Evolutionary conservation across 92 coral and sea anemone genomes (phyloP), one percentile per base, ranked within the genome.

Genomic region (Chrysogorgia sp.): DNA sequence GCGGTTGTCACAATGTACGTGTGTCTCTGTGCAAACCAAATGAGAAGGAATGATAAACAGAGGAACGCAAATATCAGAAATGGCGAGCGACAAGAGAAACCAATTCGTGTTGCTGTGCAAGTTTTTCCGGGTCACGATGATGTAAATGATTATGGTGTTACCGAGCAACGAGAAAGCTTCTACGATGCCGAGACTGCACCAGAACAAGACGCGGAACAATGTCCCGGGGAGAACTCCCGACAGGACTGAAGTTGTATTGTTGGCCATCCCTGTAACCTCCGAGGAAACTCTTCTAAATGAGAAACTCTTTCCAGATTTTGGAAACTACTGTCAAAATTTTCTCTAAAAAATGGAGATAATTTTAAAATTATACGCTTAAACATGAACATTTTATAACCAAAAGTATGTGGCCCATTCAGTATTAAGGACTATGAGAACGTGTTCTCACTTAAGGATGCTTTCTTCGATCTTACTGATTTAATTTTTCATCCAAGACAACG

Each of bases 71-170:
- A 86, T 67, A 64, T 91, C 97, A 7, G 92, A 84, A 4, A 91
- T 84, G 30, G 97, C 93, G 15, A 91, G 66, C 1, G 97, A 91
- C 12, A 91, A 78, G 2, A 91, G 62, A 43, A 89, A 91, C 87
- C 89, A 86, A 87, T 91, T 91, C 13, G 86, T 81, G 24, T 75
- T 71, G 22, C 83, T 66, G 24, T 87, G 90, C 5, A 91, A 85
- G 21, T 88, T 82, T 52, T 79, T 67, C 12, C 67, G 71, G 3
- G 82, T 34, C 25, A 75, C 53, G 22, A 91, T 89, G 4, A 91
- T 61, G 53, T 26, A 84, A 10, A 91, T 84, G 30, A 91, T 88
- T 3, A 89, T 64, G n/a, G 84, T 72, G 80, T 91, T 91, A 24
- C 97, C 97, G 7, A 89, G 63, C 33, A 91, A 53, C 26, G 97